phyloP scores from a whole-genome alignment of 2,797 vertebrate species.

The Galaxias olidus region DNA sequence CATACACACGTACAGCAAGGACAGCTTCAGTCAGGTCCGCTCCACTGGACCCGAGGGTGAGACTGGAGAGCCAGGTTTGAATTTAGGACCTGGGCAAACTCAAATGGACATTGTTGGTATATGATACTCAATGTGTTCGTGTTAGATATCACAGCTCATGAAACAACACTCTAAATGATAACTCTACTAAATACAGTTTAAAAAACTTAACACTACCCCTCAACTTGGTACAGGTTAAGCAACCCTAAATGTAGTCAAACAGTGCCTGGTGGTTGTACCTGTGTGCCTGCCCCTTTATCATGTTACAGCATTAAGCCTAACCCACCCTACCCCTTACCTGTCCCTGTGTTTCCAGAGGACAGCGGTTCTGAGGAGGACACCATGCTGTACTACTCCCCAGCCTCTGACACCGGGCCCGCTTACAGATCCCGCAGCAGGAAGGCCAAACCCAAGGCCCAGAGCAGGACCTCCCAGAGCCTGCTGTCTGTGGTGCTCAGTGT shows the following conservation, averaged over 20 bases:
- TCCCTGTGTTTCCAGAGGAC: constrained; percentile 69
- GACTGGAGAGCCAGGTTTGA: constrained; percentile 3
- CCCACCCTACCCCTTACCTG: not conserved
- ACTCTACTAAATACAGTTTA: no score
- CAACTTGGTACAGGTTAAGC: no score
- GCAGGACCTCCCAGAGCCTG: constrained; percentile 90
- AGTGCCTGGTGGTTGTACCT: no score
- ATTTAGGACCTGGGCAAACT: no score
- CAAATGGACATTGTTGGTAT: no score
- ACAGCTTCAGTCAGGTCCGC: constrained; percentile 91
- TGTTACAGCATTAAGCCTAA: no score
- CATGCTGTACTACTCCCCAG: constrained; percentile 83
- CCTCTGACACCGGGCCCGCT: constrained; percentile 63
- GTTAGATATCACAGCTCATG: no score
- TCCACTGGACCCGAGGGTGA: constrained; percentile 90
- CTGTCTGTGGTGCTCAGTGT: constrained; percentile 89
- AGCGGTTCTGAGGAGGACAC: constrained; percentile 96
- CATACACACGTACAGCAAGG: constrained; percentile 94
- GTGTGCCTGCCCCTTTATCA: no score
- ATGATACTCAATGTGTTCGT: no score
- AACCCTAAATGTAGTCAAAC: no score
- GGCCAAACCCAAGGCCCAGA: constrained; percentile 82
- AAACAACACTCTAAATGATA: no score
- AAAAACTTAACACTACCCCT: no score
- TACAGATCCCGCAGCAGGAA: constrained; percentile 86